Evolutionary conservation across 2,797 vertebrate species (phyloP), one percentile per base, ranked within the genome.

Genomic region (Onychomys arenicola): DNA sequence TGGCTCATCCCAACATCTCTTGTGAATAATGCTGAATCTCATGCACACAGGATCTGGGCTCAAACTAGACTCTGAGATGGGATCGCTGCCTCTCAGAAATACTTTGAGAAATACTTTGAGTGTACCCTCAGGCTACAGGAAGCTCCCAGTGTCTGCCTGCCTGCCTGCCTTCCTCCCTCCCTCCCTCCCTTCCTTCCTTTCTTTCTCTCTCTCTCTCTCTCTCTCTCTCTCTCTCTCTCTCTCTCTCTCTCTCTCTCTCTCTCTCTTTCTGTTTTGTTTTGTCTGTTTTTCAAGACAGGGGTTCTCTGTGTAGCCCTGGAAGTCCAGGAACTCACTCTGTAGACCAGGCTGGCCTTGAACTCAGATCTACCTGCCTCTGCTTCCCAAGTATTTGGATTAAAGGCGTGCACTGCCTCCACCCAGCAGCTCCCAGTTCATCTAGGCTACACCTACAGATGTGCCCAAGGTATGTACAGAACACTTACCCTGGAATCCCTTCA

Each of bases 181-280:
- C 21, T 61, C 43, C 43, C 43, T 46, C 43, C 43, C 49, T 52
- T 49, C 11, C 11, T 49, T 49, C 49, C 11, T 52, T 46, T 49
- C 49, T 12, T 13, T 52, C 49, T 12, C 13, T 52, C 49, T 5
- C 13, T 52, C 49, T 12, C 49, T 49, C 43, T 6, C 46, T 46
- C 43, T 6, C 46, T 46, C 4, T 5, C 63, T 21, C 7, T 23
- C 25, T 21, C 7, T 23, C 25, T 29, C 10, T 5, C 27, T 29
- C 10, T 11, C 12, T 4, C 1, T 29, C 63, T 3, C 3, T 3
- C 29, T 3, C 61, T 10, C 13, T 12, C 11, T 11, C 34, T 16
- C 13, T 8, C 11, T 10, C 25, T 25, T 27, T 27, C 13, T n/a
- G 6, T 69, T n/a, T 34, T n/a, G 6, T 69, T n/a, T 34, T 69